Base-by-base conservation (phyloP, 2,888 invertebrate species). In the Orgyia antiqua region DNA sequence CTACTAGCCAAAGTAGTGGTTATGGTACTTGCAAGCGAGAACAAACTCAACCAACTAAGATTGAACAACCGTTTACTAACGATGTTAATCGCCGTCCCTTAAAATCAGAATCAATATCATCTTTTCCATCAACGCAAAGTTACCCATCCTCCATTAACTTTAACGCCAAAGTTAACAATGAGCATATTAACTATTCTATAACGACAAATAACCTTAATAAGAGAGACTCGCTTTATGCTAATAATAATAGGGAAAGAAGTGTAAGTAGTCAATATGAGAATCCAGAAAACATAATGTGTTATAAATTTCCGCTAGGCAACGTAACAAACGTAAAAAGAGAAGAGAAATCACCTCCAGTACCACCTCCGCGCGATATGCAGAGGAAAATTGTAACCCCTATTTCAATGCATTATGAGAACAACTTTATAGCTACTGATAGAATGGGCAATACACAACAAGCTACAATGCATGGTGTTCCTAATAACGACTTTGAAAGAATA, bases 361-460 rank as follows among this genome's bases (percentile, higher is more conserved):
- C 94, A 13, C 94, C 94, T 0, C 94, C 94, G n/a, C 83, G 93
- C 50, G 93, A 93, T 70, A 93, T 92, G 44, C 87, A 89, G 53
- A 87, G 91, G 36, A 87, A 89, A 68, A 79, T 89, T 9, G 71
- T 87, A 10, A 86, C 87, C 17, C 83, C 83, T 39, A 45, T 86
- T 47, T 86, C 87, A 12, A 87, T 86, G 79, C 80, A 79, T 57
- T 84, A 87, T 54, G 87, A 87, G 52, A 79, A 76, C 48, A 78
- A 72, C 34, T 54, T 74, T 1, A 51, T 68, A 33, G 53, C 72
- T 36, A 52, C 67, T 27, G 79, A 84, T 40, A 72, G 72, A 56
- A 58, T 66, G 32, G 63, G 41, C 28, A 64, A 55, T 35, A 66
- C 48, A 7, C 49, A 64, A 33, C 66, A 74, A 41, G 71, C 66